phyloP scores from a whole-genome alignment of 2,888 invertebrate genomes.

The Drosophila borborema region DNA sequence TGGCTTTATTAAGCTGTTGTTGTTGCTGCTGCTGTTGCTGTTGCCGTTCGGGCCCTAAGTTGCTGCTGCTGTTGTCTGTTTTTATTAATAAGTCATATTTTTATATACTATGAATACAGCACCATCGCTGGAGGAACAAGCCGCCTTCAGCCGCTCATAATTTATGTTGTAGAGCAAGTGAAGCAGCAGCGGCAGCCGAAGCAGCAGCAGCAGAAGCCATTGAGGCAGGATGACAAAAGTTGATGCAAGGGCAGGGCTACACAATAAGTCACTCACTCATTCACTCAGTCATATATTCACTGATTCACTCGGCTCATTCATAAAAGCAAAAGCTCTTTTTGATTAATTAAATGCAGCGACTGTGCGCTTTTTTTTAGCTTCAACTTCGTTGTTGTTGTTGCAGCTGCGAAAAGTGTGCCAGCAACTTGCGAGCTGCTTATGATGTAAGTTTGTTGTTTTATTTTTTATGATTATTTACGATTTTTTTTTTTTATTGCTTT shows the following conservation, averaged over 20 bases:
- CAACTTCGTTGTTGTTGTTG: slow-evolving; percentile 32
- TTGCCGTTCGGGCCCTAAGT: slow-evolving; percentile 37
- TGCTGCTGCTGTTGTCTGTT: slow-evolving; percentile 68
- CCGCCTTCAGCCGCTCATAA: slow-evolving; percentile 51
- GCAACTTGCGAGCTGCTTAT: slow-evolving; percentile 54
- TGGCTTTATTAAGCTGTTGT: slow-evolving; percentile 78
- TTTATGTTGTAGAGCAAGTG: slow-evolving; percentile 63
- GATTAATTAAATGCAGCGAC: slow-evolving; percentile 76
- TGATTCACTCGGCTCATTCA: slow-evolving; percentile 66
- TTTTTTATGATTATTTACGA: slow-evolving; percentile 55
- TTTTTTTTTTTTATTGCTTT: slow-evolving; percentile 61
- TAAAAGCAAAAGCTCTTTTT: slow-evolving; percentile 73
- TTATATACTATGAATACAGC: slow-evolving; percentile 55
- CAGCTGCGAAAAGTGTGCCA: slow-evolving; percentile 72
- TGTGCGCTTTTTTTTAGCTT: slow-evolving; percentile 43
- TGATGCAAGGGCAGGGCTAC: slow-evolving; percentile 46
- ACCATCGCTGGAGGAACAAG: slow-evolving; percentile 30
- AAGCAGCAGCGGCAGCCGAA: slow-evolving; percentile 22
- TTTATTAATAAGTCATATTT: slow-evolving; percentile 81
- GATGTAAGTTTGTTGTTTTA: slow-evolving; percentile 61
- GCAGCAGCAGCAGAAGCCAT: slow-evolving; percentile 3
- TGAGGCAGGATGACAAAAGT: slow-evolving; percentile 69
- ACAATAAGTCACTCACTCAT: slow-evolving; percentile 62
- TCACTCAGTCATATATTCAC: slow-evolving; percentile 49
- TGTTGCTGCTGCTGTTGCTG: slow-evolving; percentile 38